Evolutionary conservation across 1,140 invertebrate species (phyloP).

Genomic region (Samia ricini): DNA sequence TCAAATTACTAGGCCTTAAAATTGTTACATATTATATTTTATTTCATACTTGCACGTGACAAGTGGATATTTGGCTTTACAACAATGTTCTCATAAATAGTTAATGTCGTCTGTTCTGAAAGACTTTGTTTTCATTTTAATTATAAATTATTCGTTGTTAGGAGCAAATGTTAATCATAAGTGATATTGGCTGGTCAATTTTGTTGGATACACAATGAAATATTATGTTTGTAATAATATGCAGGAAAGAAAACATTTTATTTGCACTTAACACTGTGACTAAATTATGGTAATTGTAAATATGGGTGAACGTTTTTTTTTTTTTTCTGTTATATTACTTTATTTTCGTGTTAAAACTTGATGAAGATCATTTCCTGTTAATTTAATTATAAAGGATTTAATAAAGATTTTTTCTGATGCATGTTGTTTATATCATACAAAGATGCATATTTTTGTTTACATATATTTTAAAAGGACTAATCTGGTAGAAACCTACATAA

Average conservation of each 20-base stretch:
- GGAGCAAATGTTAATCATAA: conserved; percentile 22
- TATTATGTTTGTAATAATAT: conserved; percentile 12
- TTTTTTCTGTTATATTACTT: conserved; percentile 69
- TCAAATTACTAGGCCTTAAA: too few relatives aligned
- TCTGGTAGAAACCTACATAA: too few relatives aligned
- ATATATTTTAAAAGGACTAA: too few relatives aligned
- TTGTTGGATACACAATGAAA: conserved; percentile 13
- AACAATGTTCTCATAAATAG: conserved; percentile 23
- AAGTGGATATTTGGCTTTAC: background rate
- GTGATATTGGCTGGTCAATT: conserved; percentile 25
- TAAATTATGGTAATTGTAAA: conserved; percentile 38
- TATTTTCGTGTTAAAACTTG: conserved; percentile 63
- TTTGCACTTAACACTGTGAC: conserved; percentile 7
- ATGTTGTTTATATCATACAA: conserved; percentile 2
- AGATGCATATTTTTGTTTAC: too few relatives aligned
- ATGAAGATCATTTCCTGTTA: conserved; percentile 50
- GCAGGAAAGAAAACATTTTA: background rate
- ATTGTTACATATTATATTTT: too few relatives aligned
- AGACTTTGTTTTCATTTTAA: conserved; percentile 23
- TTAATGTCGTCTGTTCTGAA: conserved; percentile 27
- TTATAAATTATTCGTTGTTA: conserved; percentile 22
- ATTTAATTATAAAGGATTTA: conserved; percentile 56
- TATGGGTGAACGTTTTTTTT: conserved; percentile 58
- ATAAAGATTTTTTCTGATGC: conserved; percentile 59
- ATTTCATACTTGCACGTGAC: too few relatives aligned